Evolutionary conservation across 2,888 invertebrate species (phyloP).

Genomic region (Sisyra nigra): DNA sequence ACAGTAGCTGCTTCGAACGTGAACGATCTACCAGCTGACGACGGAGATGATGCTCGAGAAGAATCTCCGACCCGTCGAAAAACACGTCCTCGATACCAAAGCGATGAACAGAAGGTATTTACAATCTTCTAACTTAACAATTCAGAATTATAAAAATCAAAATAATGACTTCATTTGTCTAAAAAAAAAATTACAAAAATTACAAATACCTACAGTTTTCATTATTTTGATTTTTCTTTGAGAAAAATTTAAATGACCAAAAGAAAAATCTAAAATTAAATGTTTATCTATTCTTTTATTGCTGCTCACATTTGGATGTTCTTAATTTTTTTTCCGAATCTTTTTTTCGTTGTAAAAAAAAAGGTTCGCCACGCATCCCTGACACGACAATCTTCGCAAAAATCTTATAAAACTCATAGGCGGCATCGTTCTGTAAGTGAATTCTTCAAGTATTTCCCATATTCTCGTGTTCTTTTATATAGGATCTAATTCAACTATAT

Average conservation of each 20-base stretch:
- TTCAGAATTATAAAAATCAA: neutral
- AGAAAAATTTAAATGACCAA: too few species aligned
- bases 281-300: neutral
- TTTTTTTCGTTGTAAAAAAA: slow-evolving; percentile 19
- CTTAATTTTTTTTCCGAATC: neutral
- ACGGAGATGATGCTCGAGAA: slow-evolving; percentile 1
- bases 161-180: neutral
- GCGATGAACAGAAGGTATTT: slow-evolving; percentile 3
- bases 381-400: slow-evolving; percentile 39
- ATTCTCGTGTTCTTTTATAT: too few species aligned
- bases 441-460: too few species aligned
- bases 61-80: slow-evolving; percentile 1
- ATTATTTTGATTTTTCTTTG: too few species aligned
- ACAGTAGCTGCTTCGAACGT: slow-evolving; percentile 16
- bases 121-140: slow-evolving; percentile 11
- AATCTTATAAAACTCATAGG: slow-evolving; percentile 48
- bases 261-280: neutral
- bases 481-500: too few species aligned
- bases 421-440: slow-evolving; percentile 52
- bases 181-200: neutral
- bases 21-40: neutral
- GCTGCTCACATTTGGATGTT: slow-evolving; percentile 18
- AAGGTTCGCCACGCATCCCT: slow-evolving; percentile 59
- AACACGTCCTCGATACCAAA: neutral
- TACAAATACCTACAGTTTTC: neutral